A percentile compares a stretch with the other conserved stretches of the same genome.
phyloP scores from a whole-genome alignment of 2,797 vertebrate genomes.

The Manis crassicaudata region DNA sequence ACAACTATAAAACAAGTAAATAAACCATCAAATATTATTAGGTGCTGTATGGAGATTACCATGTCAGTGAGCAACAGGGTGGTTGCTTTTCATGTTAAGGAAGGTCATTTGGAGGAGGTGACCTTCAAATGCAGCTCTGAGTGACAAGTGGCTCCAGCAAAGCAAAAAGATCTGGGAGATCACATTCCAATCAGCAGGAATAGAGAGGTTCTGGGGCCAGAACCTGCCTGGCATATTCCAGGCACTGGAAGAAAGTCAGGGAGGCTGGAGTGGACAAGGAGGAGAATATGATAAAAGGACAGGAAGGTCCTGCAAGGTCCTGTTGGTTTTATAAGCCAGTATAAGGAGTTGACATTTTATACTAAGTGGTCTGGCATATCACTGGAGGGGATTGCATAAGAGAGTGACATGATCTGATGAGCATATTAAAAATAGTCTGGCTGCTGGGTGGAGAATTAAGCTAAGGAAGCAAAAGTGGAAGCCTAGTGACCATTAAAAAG shows the following conservation, averaged over 20 bases:
- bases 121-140: background rate
- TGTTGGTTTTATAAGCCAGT: background rate
- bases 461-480: background rate
- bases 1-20: background rate
- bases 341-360: background rate
- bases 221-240: background rate
- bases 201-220: background rate
- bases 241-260: background rate
- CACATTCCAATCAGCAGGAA: background rate
- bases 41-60: background rate
- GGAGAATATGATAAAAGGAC: background rate
- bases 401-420: background rate
- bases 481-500: background rate
- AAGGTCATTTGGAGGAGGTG: background rate
- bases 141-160: background rate
- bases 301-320: background rate
- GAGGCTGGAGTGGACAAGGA: background rate
- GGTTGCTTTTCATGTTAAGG: background rate
- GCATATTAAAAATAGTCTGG: background rate
- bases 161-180: no score
- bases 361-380: background rate
- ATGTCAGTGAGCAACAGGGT: background rate
- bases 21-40: background rate
- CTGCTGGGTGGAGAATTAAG: background rate
- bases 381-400: background rate